phyloP scores from a whole-genome alignment of 2,888 invertebrate species.

The Pilophorus perplexus region DNA sequence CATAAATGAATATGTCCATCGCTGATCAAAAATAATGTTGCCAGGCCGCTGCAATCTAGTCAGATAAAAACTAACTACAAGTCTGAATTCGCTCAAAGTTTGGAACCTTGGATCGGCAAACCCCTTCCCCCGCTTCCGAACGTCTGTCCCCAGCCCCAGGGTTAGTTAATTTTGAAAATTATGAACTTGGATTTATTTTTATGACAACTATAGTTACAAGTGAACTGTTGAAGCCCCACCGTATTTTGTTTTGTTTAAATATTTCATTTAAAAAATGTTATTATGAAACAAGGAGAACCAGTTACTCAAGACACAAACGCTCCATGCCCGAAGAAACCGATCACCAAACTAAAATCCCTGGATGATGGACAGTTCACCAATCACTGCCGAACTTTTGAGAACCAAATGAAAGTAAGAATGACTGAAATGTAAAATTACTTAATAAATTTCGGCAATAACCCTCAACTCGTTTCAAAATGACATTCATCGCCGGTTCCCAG shows the following conservation, averaged over 20 bases:
- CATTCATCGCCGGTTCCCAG: constrained; percentile 52
- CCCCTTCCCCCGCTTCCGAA: constrained; percentile 43
- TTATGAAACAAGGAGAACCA: not conserved
- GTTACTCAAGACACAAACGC: constrained; percentile 38
- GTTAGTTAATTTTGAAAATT: not conserved
- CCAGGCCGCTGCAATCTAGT: constrained; percentile 68
- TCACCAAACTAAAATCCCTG: constrained; percentile 52
- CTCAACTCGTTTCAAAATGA: too few species aligned
- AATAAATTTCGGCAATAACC: too few species aligned
- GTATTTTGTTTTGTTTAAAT: not conserved
- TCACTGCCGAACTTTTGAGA: constrained; percentile 58
- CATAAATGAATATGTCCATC: not conserved
- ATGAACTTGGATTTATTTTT: constrained; percentile 7
- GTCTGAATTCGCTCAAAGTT: constrained; percentile 62
- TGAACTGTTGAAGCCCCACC: too few species aligned
- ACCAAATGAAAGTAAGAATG: constrained; percentile 50
- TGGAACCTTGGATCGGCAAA: constrained; percentile 62
- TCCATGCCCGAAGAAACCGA: constrained; percentile 44
- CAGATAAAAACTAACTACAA: constrained; percentile 65
- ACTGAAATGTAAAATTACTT: not conserved
- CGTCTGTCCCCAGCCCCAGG: constrained; percentile 41
- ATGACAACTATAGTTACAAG: too few species aligned
- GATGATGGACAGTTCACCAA: constrained; percentile 62
- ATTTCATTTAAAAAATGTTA: not conserved
- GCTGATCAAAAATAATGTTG: not conserved